A percentile compares a stretch with the other conserved stretches of the same genome.
phyloP scores from a whole-genome alignment of 2,888 invertebrate genomes.

The Hirtodrosophila duncani region DNA sequence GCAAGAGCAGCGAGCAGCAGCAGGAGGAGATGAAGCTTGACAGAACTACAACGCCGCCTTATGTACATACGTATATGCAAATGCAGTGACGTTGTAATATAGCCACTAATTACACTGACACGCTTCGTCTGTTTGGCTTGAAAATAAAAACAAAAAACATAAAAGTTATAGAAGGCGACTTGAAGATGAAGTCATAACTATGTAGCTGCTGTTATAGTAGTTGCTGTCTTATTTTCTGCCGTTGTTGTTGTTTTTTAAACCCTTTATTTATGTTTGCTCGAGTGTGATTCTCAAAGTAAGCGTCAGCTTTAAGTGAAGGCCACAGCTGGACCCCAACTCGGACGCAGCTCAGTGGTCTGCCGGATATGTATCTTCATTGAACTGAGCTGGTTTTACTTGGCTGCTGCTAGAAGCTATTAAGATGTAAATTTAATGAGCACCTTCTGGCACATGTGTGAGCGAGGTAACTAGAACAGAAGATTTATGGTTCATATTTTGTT shows the following conservation, averaged over 20 bases:
- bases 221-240: constrained; percentile 4
- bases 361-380: constrained; percentile 59
- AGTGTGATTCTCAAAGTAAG: constrained; percentile 43
- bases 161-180: too few relatives aligned
- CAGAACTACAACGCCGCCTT: too few relatives aligned
- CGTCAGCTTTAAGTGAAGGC: constrained; percentile 40
- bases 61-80: constrained; percentile 46
- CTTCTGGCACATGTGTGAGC: constrained; percentile 15
- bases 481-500: constrained; percentile 49
- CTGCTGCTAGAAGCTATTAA: constrained; percentile 51
- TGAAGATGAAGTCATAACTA: constrained; percentile 67
- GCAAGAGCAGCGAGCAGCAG: constrained; percentile 10
- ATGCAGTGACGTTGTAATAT: constrained; percentile 52
- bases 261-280: constrained; percentile 37
- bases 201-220: too few relatives aligned
- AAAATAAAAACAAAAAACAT: too few relatives aligned
- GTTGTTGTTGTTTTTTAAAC: constrained; percentile 25
- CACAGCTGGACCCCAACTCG: constrained; percentile 15
- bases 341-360: constrained; percentile 48
- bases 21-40: constrained; percentile 28
- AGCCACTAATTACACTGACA: constrained; percentile 63
- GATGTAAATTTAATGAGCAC: constrained; percentile 64
- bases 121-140: constrained; percentile 53
- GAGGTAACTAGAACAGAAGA: constrained; percentile 30
- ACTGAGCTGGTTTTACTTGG: constrained; percentile 4